These are phyloP conservation scores for Sceloporus tristichus DNA, from an alignment of 2,113 vertebrate genomes.

Conservation along the genomic window DNA sequence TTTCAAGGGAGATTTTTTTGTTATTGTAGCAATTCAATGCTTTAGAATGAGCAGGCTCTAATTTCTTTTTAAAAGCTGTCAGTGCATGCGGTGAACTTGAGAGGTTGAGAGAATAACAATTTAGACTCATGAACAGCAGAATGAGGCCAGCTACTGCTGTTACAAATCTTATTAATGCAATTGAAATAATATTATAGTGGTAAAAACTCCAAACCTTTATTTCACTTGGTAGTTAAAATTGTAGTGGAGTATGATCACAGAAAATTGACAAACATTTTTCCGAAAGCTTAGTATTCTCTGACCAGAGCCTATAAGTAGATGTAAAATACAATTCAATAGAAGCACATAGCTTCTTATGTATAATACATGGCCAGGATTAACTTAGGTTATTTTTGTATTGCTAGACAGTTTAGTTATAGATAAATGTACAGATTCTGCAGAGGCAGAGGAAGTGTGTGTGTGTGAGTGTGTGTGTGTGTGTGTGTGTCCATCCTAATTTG, in stretches of 20 bases:
- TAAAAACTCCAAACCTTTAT: background rate
- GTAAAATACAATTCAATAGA: constrained; percentile 5
- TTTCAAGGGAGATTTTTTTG: constrained; percentile 13
- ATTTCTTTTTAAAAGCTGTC: constrained; percentile 4
- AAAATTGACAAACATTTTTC: constrained; percentile 27
- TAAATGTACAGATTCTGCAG: constrained; percentile 14
- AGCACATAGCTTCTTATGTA: constrained; percentile 11
- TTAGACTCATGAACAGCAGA: background rate
- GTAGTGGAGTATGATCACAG: background rate
- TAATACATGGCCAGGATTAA: background rate
- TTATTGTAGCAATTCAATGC: background rate
- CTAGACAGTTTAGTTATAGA: background rate
- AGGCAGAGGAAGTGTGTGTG: background rate
- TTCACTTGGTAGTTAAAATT: background rate
- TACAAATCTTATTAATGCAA: constrained; percentile 16
- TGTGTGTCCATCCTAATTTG: constrained; percentile 37
- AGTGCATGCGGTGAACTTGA: background rate
- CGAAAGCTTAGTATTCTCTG: constrained; percentile 13
- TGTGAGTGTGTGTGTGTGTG: background rate
- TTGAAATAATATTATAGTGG: constrained; percentile 5
- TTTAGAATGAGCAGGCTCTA: background rate
- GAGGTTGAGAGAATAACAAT: constrained; percentile 12
- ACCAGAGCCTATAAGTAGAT: constrained; percentile 16
- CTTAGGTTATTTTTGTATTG: constrained; percentile 7
- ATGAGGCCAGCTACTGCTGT: background rate